Conservation (phyloP, 2,888 invertebrate species). For the Drosophila histrio region DNA sequence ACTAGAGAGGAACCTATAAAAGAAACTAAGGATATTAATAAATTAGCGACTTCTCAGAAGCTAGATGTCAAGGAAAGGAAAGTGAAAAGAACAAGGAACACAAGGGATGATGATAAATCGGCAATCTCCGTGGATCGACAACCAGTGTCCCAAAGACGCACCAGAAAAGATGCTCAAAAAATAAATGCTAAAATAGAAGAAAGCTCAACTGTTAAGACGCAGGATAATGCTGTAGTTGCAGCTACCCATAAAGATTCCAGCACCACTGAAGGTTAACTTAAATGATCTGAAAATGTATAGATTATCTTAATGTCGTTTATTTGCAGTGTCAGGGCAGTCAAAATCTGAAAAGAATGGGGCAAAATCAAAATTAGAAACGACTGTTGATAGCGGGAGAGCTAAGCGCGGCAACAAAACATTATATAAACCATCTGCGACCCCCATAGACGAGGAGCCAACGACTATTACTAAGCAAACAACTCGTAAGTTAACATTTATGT, state of each 20-base stretch:
- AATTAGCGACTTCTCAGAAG: not conserved
- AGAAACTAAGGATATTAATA: not conserved
- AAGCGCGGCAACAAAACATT: not conserved
- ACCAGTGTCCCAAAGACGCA: not conserved
- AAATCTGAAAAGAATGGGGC: not conserved
- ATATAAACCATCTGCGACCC: not conserved
- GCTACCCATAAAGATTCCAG: not conserved
- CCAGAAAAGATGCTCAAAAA: not conserved
- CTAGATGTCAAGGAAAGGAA: not conserved
- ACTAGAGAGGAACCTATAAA: not conserved
- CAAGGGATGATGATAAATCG: not conserved
- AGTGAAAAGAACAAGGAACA: not conserved
- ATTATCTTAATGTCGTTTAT: not conserved
- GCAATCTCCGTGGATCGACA: not conserved
- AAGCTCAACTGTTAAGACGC: not conserved
- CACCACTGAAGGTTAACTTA: not conserved
- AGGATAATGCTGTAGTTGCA: not conserved
- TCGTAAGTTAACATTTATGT: too few species aligned
- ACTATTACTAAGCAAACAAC: conserved; percentile 1
- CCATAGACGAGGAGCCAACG: not conserved
- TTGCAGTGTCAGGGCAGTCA: not conserved
- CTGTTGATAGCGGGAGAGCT: not conserved
- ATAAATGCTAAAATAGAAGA: not conserved
- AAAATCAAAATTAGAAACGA: not conserved
- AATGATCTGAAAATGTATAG: not conserved